Base-by-base conservation (phyloP, 2,797 vertebrate species). In the Notolabrus celidotus region DNA sequence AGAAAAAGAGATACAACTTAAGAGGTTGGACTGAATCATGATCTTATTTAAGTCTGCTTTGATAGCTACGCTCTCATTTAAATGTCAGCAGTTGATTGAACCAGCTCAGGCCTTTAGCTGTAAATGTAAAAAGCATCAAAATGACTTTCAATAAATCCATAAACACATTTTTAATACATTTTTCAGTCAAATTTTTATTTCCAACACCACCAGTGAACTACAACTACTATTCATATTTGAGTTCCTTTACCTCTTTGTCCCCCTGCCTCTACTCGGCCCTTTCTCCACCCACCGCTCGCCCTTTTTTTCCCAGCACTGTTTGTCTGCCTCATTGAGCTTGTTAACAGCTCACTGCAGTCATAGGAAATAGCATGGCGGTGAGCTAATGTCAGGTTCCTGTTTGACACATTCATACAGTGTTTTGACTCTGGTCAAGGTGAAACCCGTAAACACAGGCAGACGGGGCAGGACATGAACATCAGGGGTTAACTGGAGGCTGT, bases 351-450 rank as follows among this genome's bases (percentile, higher is more conserved):
- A 27, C 64, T 58, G 52, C 70, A 74, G 86, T 83, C 76, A 58
- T 80, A 88, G 92, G 93, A 94, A 92, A 88, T 86, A 82, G 82
- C 84, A 77, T 65, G 70, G 60, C 46, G 31, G 52, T 91, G 88
- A 92, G 86, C 79, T 87, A 55, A 91, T 64, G 74, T 74, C 75
- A 82, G 75, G 74, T 93, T 94, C 91, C 93, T 91, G 79, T 86
- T 69, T 67, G 87, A 89, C 86, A 73, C 67, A 74, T 76, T 71
- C 31, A 57, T 39, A 39, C 68, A 47, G 58, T 68, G 79, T 77
- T 82, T 79, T 65, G 83, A 69, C 59, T 47, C 78, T 78, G 73
- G 83, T 87, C 78, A 86, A 86, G 80, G 88, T 90, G 80, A 92
- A 86, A 51, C 31, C 66, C 15, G 69, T 77, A 75, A 79, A 81